Percentiles rank a stretch among this genome's conserved stretches.
These are phyloP conservation scores for Heteronetta atricapilla DNA, from an alignment of 2,113 vertebrate genomes.

Conservation along the genomic window DNA sequence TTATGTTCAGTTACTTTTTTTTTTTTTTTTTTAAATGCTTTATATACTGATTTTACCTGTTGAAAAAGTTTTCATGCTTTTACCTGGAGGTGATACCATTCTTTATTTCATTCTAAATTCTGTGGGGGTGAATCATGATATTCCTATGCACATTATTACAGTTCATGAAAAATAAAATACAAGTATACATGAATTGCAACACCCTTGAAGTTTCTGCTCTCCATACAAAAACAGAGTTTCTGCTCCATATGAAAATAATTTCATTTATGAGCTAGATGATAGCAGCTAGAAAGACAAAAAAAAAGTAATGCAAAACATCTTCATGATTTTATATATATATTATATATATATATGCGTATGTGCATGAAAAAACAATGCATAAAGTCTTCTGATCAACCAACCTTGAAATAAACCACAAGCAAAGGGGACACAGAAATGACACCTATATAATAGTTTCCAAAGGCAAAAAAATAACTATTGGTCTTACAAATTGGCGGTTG, in stretches of 20 bases:
- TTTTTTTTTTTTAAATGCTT: not conserved
- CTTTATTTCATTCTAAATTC: not conserved
- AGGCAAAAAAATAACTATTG: not conserved
- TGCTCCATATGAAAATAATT: not conserved
- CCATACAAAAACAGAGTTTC: not conserved
- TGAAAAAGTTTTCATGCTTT: not conserved
- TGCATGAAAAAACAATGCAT: not conserved
- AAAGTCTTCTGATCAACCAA: not conserved
- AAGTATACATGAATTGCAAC: not conserved
- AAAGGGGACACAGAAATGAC: not conserved
- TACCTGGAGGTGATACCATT: not conserved
- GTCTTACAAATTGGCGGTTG: conserved; percentile 44
- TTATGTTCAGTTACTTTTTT: not conserved
- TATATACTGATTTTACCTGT: not conserved
- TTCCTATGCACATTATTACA: not conserved
- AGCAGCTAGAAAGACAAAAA: not conserved
- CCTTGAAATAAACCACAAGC: conserved; percentile 9
- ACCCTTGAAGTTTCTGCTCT: not conserved
- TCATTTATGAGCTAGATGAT: not conserved
- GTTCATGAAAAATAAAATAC: not conserved
- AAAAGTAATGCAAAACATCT: not conserved
- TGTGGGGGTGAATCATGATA: not conserved
- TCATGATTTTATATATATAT: not conserved
- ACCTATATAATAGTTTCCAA: conserved; percentile 11
- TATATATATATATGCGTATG: not conserved